Evolutionary conservation across 2,888 invertebrate genomes (phyloP), one percentile per base, ranked within the genome.

Genomic region (Rhamnusium bicolor): DNA sequence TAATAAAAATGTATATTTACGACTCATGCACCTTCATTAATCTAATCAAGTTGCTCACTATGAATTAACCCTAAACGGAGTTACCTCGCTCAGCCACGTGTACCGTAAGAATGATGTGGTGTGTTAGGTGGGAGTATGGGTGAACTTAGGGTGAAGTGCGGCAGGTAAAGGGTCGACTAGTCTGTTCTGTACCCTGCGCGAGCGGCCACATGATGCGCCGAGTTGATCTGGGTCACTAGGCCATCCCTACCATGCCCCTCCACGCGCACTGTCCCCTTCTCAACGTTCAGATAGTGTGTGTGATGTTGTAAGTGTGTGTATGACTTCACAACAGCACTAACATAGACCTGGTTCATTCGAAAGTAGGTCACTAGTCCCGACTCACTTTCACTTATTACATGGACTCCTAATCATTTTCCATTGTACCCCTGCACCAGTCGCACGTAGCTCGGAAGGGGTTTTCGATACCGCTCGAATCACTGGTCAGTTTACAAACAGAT

Each of bases 311-410:
- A 85, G 85, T 80, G 81, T 82, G 84, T 82, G 77, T 86, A 86
- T 86, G 87, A 87, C 86, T 87, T 85, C 87, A 86, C 87, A 86
- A 86, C 85, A 85, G 86, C 86, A 88, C 92, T 93, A 94, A 95
- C 95, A 95, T 95, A 95, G 95, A 95, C 95, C 95, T 95, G 94
- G 94, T 95, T 95, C 93, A 92, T 91, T 91, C 91, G 93, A 94
- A 95, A 95, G 95, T 95, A 93, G 95, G 95, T 95, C 95, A 94
- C 87, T 89, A 83, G 85, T 84, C 85, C 92, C 91, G 91, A 91
- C 91, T 94, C 93, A 94, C 94, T 94, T 94, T 94, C 94, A 94
- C 94, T 94, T 94, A 93, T 94, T 93, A 93, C 93, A 93, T 92
- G 92, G 93, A 91, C 90, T 90, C 90, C 92, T 92, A 92, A 92